Percentiles rank a stretch among this genome's conserved stretches.
phyloP scores from a whole-genome alignment of 2,888 invertebrate species.

The Leptogaster cylindrica region DNA sequence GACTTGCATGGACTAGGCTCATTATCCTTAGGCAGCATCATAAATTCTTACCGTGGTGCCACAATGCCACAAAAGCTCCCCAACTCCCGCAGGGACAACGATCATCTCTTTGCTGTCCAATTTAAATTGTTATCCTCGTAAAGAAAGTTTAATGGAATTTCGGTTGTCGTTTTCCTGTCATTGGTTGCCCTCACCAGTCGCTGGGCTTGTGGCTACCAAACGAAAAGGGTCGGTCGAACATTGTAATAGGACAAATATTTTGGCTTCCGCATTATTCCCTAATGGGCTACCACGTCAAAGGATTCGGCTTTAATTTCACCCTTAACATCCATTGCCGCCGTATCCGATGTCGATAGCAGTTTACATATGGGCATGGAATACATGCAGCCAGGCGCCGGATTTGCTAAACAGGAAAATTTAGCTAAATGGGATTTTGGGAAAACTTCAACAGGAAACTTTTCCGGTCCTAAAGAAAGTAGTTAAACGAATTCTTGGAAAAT shows the following conservation, averaged over 20 bases:
- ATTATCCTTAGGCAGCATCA: not conserved
- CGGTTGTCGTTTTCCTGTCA: slow-evolving; percentile 9
- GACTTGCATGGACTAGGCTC: slow-evolving; percentile 1
- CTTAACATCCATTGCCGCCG: slow-evolving; percentile 25
- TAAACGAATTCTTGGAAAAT: too few relatives aligned
- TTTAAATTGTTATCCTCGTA: too few relatives aligned
- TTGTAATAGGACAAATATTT: slow-evolving; percentile 25
- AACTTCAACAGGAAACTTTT: slow-evolving; percentile 14
- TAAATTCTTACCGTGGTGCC: not conserved
- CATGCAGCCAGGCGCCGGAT: not conserved
- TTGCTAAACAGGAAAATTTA: slow-evolving; percentile 9
- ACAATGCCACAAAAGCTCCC: too few relatives aligned
- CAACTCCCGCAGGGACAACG: not conserved
- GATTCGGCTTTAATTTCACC: slow-evolving; percentile 20
- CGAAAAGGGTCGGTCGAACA: not conserved
- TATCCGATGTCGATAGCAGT: slow-evolving; percentile 2
- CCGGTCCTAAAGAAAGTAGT: not conserved
- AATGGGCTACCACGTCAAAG: slow-evolving; percentile 37
- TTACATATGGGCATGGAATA: not conserved
- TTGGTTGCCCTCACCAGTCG: not conserved
- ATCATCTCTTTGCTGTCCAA: not conserved
- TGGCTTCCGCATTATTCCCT: slow-evolving; percentile 25
- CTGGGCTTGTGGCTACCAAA: too few relatives aligned
- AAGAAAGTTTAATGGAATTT: slow-evolving; percentile 14
- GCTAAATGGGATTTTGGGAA: slow-evolving; percentile 3